phyloP scores from a whole-genome alignment of 2,888 invertebrate species.

The Electrophaes corylata region DNA sequence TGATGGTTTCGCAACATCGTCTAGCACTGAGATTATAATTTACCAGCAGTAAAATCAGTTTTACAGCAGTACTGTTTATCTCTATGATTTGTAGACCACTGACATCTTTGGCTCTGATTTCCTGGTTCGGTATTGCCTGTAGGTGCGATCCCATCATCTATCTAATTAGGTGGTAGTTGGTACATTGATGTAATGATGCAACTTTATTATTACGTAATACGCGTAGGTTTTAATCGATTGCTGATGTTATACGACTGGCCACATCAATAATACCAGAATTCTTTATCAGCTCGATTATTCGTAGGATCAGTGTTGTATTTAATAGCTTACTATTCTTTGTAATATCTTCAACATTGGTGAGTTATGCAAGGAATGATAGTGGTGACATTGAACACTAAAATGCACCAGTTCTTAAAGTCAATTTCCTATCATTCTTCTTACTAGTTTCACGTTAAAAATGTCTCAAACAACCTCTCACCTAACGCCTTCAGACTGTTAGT shows the following conservation, averaged over 20 bases:
- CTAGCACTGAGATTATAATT: slow-evolving; percentile 47
- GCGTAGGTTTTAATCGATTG: slow-evolving; percentile 13
- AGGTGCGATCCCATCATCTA: slow-evolving; percentile 18
- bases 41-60: slow-evolving; percentile 44
- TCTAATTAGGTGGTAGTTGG: neutral
- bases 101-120: slow-evolving; percentile 15
- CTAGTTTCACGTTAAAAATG: neutral
- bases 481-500: neutral
- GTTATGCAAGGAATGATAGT: neutral
- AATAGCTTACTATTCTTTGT: neutral
- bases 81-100: slow-evolving; percentile 5
- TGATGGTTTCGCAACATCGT: slow-evolving; percentile 61
- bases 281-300: neutral
- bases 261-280: neutral
- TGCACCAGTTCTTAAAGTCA: neutral
- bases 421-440: neutral
- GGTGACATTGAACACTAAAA: neutral
- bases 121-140: slow-evolving; percentile 13
- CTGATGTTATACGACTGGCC: slow-evolving; percentile 2
- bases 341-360: too few species aligned
- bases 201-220: slow-evolving; percentile 13
- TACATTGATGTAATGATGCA: slow-evolving; percentile 1
- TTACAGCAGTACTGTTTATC: slow-evolving; percentile 31
- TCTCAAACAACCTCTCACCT: neutral
- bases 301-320: neutral